phyloP scores from a whole-genome alignment of 2,113 vertebrate genomes.

The Istiophorus platypterus region DNA sequence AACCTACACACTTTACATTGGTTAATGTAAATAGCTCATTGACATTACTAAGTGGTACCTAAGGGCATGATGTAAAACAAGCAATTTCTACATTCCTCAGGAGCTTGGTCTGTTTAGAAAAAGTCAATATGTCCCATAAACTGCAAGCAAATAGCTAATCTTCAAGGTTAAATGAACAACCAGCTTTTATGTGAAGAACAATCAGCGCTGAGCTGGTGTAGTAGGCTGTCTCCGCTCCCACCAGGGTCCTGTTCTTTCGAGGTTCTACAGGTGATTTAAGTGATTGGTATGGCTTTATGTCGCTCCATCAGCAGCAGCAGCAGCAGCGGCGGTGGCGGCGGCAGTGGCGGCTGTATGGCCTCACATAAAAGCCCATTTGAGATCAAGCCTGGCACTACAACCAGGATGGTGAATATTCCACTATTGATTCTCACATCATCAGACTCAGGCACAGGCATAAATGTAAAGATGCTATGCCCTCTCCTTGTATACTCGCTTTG shows the following conservation, averaged over 20 bases:
- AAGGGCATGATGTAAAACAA: constrained; percentile 61
- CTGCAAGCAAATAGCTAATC: constrained; percentile 58
- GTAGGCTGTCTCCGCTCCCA: constrained; percentile 50
- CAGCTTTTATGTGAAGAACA: constrained; percentile 58
- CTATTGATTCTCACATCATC: constrained; percentile 75
- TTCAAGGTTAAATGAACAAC: constrained; percentile 68
- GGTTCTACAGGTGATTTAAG: constrained; percentile 59
- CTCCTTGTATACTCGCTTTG: constrained; percentile 65
- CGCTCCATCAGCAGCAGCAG: constrained; percentile 51
- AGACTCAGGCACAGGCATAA: constrained; percentile 54
- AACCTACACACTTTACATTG: constrained; percentile 51
- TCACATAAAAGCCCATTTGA: constrained; percentile 72
- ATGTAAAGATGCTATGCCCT: constrained; percentile 54
- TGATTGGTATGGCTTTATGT: constrained; percentile 66
- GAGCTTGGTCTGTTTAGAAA: constrained; percentile 60
- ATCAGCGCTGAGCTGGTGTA: constrained; percentile 32
- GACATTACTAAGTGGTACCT: constrained; percentile 60
- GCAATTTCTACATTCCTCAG: constrained; percentile 51
- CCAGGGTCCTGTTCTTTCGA: constrained; percentile 62
- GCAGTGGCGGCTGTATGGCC: constrained; percentile 52
- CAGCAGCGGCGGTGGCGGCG: constrained; percentile 43
- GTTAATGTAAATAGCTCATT: constrained; percentile 56
- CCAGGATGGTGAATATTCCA: constrained; percentile 69
- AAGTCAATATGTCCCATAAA: constrained; percentile 65
- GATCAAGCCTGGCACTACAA: constrained; percentile 45